phyloP scores from a whole-genome alignment of 2,888 invertebrate genomes.

The Xestia ashworthii region DNA sequence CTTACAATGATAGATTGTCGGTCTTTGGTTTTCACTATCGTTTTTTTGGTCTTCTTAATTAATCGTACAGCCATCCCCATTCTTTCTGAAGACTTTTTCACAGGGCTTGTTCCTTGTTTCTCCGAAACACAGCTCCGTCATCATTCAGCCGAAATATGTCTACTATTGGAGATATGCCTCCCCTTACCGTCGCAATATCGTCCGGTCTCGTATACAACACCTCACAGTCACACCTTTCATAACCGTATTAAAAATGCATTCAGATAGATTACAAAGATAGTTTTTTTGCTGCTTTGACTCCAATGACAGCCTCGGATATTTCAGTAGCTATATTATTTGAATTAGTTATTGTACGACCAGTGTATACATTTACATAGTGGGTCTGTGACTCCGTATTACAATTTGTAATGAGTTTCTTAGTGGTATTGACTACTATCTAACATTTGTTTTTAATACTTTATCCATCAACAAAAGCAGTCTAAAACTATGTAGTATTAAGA shows the following conservation, averaged over 20 bases:
- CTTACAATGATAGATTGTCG: too few species aligned
- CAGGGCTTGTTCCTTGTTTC: background rate
- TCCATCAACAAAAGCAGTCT: background rate
- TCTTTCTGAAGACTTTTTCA: background rate
- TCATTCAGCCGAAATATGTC: background rate
- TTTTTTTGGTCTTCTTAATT: background rate
- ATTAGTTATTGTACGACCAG: background rate
- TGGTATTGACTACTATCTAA: background rate
- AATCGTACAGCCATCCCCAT: background rate
- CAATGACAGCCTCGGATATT: background rate
- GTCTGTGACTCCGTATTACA: conserved; percentile 3
- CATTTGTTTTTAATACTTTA: background rate
- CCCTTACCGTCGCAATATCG: background rate
- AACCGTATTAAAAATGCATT: background rate
- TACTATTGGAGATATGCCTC: too few species aligned
- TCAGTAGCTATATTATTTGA: background rate
- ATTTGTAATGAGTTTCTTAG: background rate
- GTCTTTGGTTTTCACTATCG: background rate
- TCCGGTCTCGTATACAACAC: background rate
- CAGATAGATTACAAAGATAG: background rate
- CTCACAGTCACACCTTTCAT: background rate
- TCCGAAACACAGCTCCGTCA: background rate
- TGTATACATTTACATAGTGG: background rate
- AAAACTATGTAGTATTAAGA: too few species aligned
- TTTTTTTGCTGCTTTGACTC: background rate